Evolutionary conservation across 2,113 vertebrate species (phyloP).

Genomic region (Gracilinanus agilis): DNA sequence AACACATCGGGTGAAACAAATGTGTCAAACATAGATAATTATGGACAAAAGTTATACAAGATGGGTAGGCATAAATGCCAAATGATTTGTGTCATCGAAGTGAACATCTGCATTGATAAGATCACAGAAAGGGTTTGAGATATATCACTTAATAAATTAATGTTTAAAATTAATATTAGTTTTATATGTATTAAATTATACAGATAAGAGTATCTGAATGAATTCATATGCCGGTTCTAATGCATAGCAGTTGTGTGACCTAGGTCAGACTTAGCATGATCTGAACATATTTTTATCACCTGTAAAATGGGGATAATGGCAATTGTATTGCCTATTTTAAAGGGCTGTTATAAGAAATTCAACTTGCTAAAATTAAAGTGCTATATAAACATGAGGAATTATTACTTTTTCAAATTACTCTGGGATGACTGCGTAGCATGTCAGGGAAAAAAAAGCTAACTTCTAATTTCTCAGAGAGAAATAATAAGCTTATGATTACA

Average conservation of each 20-base stretch:
- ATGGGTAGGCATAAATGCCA: background rate
- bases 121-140: background rate
- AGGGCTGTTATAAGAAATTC: background rate
- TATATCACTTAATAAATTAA: background rate
- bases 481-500: background rate
- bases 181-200: background rate
- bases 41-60: background rate
- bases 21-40: background rate
- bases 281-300: background rate
- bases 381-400: background rate
- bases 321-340: background rate
- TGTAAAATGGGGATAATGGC: background rate
- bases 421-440: background rate
- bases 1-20: background rate
- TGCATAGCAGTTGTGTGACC: background rate
- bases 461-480: background rate
- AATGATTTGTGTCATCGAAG: background rate
- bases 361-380: background rate
- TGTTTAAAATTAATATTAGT: background rate
- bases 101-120: background rate
- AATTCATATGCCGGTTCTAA: background rate
- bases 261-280: background rate
- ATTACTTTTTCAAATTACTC: background rate
- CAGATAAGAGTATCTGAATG: background rate
- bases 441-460: background rate